phyloP scores from a whole-genome alignment of 2,888 invertebrate species.

The Andrena dorsata region DNA sequence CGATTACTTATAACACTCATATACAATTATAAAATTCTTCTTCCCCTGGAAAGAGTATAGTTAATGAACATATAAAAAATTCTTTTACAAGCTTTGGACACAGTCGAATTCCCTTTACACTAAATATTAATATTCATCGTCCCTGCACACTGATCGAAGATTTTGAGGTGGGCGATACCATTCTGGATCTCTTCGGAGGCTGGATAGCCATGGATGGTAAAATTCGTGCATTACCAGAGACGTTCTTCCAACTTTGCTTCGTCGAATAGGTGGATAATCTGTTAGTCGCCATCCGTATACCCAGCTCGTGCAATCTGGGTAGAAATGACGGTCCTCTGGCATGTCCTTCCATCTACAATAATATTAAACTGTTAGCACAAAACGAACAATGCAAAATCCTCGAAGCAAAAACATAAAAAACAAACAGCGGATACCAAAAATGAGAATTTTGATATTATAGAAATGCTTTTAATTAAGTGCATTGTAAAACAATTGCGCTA shows the following conservation, averaged over 20 bases:
- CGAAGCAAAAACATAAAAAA: neutral
- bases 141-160: constrained; percentile 13
- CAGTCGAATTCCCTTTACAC: neutral
- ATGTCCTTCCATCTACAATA: constrained; percentile 73
- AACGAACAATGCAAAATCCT: neutral
- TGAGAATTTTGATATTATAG: neutral
- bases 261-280: constrained; percentile 70
- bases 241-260: constrained; percentile 66
- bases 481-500: too few relatives aligned
- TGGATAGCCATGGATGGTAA: constrained; percentile 75
- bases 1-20: too few relatives aligned
- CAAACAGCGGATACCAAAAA: neutral
- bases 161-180: constrained; percentile 74
- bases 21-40: neutral
- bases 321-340: constrained; percentile 79
- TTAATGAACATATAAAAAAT: neutral
- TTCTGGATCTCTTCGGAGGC: constrained; percentile 73
- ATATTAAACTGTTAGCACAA: neutral
- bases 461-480: too few relatives aligned
- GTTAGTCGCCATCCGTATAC: constrained; percentile 79
- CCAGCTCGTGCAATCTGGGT: constrained; percentile 80
- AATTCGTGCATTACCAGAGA: constrained; percentile 73
- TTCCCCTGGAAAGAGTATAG: neutral
- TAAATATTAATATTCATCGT: constrained; percentile 12
- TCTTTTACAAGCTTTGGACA: neutral